Percentiles rank a stretch among this genome's conserved stretches.
phyloP scores from a whole-genome alignment of 1,140 invertebrate species.

The Drosophila sucinea region DNA sequence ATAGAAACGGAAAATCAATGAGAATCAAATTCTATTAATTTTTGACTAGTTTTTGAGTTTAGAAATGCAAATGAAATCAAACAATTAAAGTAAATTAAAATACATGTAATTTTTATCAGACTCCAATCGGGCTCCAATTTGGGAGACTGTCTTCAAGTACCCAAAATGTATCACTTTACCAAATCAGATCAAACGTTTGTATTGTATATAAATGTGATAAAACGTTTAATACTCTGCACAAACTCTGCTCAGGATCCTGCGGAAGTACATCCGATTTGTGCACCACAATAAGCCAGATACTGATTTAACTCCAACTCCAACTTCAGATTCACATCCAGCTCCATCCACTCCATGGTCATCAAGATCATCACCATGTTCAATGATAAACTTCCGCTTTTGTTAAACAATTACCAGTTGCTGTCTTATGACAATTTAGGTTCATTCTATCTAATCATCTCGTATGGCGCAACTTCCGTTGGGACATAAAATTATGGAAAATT shows the following conservation, averaged over 20 bases:
- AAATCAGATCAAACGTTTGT: too few species aligned
- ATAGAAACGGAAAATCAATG: too few species aligned
- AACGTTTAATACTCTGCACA: too few species aligned
- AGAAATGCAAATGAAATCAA: too few species aligned
- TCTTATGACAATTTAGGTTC: not conserved
- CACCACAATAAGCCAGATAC: not conserved
- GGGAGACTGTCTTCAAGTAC: too few species aligned
- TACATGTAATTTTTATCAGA: too few species aligned
- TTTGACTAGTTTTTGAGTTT: too few species aligned
- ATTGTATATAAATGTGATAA: too few species aligned
- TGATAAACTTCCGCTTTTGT: conserved; percentile 7
- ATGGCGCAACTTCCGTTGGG: conserved; percentile 1
- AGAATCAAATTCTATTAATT: too few species aligned
- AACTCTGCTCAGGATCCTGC: not conserved
- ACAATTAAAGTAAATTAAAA: too few species aligned
- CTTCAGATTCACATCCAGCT: not conserved
- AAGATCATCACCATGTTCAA: not conserved
- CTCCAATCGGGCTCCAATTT: too few species aligned
- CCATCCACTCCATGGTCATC: not conserved
- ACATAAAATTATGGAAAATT: conserved; percentile 2
- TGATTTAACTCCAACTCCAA: not conserved
- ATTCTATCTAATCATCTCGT: not conserved
- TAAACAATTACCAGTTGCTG: conserved; percentile 4
- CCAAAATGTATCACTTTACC: too few species aligned
- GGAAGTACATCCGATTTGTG: not conserved